These are phyloP conservation scores for Drosophila anceps DNA, from an alignment of 2,888 invertebrate species.

Conservation along the genomic window DNA sequence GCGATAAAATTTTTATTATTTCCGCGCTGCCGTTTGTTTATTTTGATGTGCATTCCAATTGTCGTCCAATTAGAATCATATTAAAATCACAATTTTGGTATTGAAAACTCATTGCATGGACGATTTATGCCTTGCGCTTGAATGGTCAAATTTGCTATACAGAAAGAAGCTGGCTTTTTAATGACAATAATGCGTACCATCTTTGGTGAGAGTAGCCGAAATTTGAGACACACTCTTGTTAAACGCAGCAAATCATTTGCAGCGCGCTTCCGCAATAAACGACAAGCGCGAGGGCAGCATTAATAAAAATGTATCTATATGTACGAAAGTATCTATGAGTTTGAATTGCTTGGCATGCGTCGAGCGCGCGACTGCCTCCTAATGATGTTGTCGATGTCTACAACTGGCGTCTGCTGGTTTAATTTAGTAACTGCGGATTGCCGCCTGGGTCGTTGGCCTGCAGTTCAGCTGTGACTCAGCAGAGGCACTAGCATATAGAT, in stretches of 20 bases:
- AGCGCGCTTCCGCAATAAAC: conserved; percentile 72
- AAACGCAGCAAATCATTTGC: conserved; percentile 74
- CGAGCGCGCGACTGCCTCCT: conserved; percentile 34
- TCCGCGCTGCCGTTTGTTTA: conserved; percentile 47
- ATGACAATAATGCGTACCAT: conserved; percentile 51
- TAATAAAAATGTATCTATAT: conserved; percentile 33
- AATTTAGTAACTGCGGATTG: conserved; percentile 57
- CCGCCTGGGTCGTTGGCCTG: conserved; percentile 73
- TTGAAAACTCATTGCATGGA: conserved; percentile 24
- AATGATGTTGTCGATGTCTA: conserved; percentile 72
- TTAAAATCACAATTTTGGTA: conserved; percentile 2
- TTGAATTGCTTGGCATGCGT: conserved; percentile 31
- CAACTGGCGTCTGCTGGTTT: conserved; percentile 62
- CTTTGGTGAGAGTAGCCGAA: conserved; percentile 39
- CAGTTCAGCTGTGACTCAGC: conserved; percentile 68
- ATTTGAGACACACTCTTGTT: conserved; percentile 43
- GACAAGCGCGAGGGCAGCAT: conserved; percentile 21
- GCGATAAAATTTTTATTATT: conserved; percentile 78
- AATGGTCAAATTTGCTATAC: conserved; percentile 25
- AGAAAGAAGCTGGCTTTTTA: conserved; percentile 10
- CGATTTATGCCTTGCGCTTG: conserved; percentile 60
- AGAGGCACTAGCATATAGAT: conserved; percentile 8
- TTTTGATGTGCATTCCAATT: conserved; percentile 22
- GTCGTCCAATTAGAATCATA: background rate
- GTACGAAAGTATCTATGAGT: conserved; percentile 34